Conservation (phyloP, 2,888 invertebrate species). For the Campopleginae sp. region DNA sequence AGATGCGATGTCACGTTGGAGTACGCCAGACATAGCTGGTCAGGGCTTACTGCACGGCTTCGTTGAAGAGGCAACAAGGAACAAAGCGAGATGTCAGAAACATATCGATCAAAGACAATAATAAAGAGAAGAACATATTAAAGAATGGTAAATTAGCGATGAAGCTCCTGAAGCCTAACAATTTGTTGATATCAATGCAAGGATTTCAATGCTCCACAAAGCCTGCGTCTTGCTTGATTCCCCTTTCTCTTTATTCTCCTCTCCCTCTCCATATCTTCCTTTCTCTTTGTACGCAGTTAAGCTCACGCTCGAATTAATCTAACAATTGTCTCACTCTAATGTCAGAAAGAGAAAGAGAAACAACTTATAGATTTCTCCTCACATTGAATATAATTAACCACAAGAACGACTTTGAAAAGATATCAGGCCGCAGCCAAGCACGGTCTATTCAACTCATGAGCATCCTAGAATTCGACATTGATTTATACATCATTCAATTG, state of each 20-base stretch:
- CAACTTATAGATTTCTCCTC: not conserved
- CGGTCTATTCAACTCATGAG: not conserved
- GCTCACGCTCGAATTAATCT: not conserved
- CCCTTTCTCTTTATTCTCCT: not conserved
- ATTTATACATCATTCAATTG: not conserved
- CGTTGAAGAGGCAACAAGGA: conserved; percentile 4
- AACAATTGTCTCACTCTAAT: not conserved
- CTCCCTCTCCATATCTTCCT: not conserved
- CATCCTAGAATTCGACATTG: not conserved
- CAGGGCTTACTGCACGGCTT: not conserved
- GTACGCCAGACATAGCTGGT: conserved; percentile 16
- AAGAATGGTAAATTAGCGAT: not conserved
- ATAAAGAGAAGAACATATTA: not conserved
- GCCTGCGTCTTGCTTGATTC: not conserved
- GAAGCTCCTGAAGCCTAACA: not conserved
- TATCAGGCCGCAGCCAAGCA: not conserved
- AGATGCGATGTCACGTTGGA: conserved; percentile 30
- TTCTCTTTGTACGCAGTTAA: not conserved
- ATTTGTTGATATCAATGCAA: not conserved
- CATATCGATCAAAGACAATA: not conserved
- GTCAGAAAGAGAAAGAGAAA: not conserved
- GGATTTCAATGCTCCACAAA: not conserved
- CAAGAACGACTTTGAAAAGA: not conserved
- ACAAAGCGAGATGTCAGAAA: conserved; percentile 25
- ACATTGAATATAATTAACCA: not conserved